A percentile compares a stretch with the other conserved stretches of the same genome.
These are phyloP conservation scores for Simalia tracyae DNA, from an alignment of 2,797 vertebrate genomes.

Conservation along the genomic window DNA sequence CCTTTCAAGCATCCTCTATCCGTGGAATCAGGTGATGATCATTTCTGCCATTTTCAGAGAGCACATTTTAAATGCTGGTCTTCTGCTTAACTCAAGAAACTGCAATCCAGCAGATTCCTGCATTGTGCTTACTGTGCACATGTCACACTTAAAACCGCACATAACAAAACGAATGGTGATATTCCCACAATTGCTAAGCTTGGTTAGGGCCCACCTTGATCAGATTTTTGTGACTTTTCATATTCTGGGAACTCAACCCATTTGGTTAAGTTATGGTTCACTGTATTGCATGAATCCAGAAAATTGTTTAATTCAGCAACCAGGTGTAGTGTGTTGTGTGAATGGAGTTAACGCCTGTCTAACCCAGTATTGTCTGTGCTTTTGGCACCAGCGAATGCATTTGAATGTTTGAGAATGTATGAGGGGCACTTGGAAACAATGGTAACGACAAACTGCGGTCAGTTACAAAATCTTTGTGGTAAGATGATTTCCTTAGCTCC, in stretches of 20 bases:
- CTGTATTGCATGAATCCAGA: not conserved
- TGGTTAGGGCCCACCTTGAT: not conserved
- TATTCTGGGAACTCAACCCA: not conserved
- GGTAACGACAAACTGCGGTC: not conserved
- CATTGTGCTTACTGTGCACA: not conserved
- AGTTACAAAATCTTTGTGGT: not conserved
- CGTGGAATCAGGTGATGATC: slow-evolving; percentile 84
- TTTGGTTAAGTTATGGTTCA: not conserved
- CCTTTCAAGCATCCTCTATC: slow-evolving; percentile 80
- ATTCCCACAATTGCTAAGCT: not conserved
- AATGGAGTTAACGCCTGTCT: not conserved
- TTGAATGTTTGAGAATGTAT: not conserved
- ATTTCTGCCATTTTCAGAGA: accelerated
- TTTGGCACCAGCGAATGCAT: not conserved
- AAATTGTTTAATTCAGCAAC: not conserved
- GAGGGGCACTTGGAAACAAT: not conserved
- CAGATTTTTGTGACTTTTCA: not conserved
- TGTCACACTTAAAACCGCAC: not conserved
- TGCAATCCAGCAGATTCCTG: not conserved
- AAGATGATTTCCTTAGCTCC: not conserved
- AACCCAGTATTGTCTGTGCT: not conserved
- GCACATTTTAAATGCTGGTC: not conserved
- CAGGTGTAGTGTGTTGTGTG: not conserved
- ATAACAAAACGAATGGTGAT: no score
- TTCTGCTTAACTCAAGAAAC: not conserved